These are phyloP conservation scores for Trichopoda pennipes DNA, from an alignment of 2,888 invertebrate species.

Conservation along the genomic window DNA sequence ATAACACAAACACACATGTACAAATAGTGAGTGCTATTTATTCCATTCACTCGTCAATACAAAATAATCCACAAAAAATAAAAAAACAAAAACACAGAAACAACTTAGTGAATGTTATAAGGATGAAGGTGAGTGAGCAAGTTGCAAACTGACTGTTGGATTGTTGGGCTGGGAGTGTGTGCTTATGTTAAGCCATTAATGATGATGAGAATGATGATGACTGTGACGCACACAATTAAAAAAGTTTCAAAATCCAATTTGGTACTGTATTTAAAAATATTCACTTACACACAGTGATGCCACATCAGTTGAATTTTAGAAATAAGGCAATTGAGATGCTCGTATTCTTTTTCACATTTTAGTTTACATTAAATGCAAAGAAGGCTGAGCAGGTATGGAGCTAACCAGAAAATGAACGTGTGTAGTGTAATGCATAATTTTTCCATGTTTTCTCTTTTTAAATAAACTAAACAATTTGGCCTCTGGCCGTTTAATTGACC, in stretches of 20 bases:
- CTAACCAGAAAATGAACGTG: too few relatives aligned
- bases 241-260: constrained; percentile 79
- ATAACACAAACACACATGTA: neutral
- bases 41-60: constrained; percentile 28
- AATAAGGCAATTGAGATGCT: neutral
- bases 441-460: too few relatives aligned
- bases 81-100: neutral
- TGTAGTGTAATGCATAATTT: too few relatives aligned
- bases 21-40: neutral
- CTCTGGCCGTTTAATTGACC: too few relatives aligned
- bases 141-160: constrained; percentile 26
- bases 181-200: constrained; percentile 42
- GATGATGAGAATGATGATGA: constrained; percentile 5
- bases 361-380: too few relatives aligned
- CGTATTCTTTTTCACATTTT: too few relatives aligned
- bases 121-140: constrained; percentile 56
- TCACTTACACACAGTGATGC: constrained; percentile 70
- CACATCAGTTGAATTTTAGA: neutral
- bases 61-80: neutral
- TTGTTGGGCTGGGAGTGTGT: constrained; percentile 19
- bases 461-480: too few relatives aligned
- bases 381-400: too few relatives aligned
- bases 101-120: constrained; percentile 13
- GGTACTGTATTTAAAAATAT: constrained; percentile 78
- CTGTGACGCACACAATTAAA: constrained; percentile 75